These are phyloP conservation scores for Plagodis dolabraria DNA, from an alignment of 2,888 invertebrate species.

Conservation along the genomic window DNA sequence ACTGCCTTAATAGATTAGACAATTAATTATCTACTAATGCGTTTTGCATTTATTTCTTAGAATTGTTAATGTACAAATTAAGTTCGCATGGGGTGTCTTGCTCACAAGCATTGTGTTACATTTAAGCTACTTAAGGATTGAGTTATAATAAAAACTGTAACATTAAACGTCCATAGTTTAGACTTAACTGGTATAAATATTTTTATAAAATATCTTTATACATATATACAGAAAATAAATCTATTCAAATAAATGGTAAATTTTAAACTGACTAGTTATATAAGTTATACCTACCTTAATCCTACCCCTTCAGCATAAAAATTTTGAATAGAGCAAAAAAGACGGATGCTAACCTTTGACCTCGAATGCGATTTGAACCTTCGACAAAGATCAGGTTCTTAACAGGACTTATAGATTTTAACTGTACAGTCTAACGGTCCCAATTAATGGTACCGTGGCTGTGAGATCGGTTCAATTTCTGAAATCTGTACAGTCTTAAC, in stretches of 20 bases:
- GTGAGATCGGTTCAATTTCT: no score
- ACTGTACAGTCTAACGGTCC: no score
- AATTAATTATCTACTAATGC: constrained; percentile 46
- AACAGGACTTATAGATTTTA: no score
- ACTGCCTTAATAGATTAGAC: constrained; percentile 51
- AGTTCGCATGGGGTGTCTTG: constrained; percentile 66
- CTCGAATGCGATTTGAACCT: no score
- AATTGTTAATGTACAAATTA: constrained; percentile 77
- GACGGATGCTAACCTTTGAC: no score
- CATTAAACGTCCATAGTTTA: constrained; percentile 14
- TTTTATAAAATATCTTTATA: constrained; percentile 41
- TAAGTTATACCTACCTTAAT: no score
- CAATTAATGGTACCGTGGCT: no score
- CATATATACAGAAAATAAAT: constrained; percentile 21
- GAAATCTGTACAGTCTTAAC: no score
- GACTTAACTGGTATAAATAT: constrained; percentile 30
- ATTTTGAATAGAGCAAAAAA: no score
- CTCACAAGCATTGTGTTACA: constrained; percentile 74
- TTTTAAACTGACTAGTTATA: no score
- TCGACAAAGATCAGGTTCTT: no score
- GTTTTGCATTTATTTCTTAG: constrained; percentile 65
- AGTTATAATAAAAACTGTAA: not conserved
- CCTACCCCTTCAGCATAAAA: no score
- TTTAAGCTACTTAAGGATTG: constrained; percentile 37
- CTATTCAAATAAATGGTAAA: not conserved